Percentiles rank a stretch among this genome's conserved stretches.
Conservation (phyloP, 2,113 vertebrate genomes). For the Acanthochromis polyacanthus region DNA sequence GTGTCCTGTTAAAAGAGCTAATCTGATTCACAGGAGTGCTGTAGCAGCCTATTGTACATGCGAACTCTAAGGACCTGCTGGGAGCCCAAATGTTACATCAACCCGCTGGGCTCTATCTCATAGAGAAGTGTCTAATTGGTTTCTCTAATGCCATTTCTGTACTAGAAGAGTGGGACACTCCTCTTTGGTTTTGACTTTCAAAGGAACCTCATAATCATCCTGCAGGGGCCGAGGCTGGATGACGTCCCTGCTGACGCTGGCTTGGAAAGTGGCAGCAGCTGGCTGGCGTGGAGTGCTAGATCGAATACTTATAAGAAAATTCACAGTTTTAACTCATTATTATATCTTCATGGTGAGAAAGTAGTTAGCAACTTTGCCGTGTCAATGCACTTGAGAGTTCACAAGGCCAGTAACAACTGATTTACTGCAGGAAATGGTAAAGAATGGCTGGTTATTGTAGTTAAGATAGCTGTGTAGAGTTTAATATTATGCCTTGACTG, state of each 20-base stretch:
- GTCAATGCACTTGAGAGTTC: neutral
- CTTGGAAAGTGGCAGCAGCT: conserved; percentile 16
- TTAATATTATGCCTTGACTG: neutral
- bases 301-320: conserved; percentile 4
- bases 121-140: conserved; percentile 45
- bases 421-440: neutral
- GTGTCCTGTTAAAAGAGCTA: conserved; percentile 41
- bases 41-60: conserved; percentile 30
- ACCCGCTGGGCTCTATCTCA: conserved; percentile 26
- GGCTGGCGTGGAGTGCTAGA: neutral
- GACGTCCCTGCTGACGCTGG: conserved; percentile 13
- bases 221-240: conserved; percentile 2
- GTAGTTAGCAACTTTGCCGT: neutral
- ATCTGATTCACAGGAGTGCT: conserved; percentile 29
- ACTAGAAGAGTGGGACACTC: neutral
- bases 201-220: conserved; percentile 25
- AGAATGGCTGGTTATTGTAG: neutral
- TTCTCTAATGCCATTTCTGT: conserved; percentile 29
- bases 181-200: conserved; percentile 39
- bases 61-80: conserved; percentile 57
- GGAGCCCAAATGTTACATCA: conserved; percentile 57
- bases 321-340: neutral
- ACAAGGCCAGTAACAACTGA: neutral
- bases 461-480: neutral
- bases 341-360: neutral